phyloP scores from a whole-genome alignment of 2,113 vertebrate species.

The Perccottus glenii region DNA sequence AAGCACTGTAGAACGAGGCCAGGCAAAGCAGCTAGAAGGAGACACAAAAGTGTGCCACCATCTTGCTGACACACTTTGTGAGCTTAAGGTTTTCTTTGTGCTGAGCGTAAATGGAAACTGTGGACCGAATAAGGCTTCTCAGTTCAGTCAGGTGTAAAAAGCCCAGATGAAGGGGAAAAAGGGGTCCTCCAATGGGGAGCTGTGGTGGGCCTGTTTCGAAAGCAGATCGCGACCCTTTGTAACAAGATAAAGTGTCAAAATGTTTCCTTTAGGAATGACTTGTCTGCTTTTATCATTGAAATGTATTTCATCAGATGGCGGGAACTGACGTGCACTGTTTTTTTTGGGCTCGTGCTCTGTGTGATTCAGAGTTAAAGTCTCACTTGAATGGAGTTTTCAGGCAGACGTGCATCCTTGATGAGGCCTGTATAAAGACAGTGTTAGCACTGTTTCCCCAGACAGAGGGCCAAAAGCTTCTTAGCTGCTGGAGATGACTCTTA shows the following conservation, averaged over 20 bases:
- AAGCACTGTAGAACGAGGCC: conserved; percentile 5
- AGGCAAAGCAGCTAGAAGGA: conserved; percentile 6
- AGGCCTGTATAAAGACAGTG: conserved; percentile 38
- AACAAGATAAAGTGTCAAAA: conserved; percentile 33
- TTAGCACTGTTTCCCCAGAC: conserved; percentile 1
- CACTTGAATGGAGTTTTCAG: conserved; percentile 33
- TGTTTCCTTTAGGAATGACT: conserved; percentile 34
- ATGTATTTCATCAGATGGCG: conserved; percentile 32
- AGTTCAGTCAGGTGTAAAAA: conserved; percentile 4
- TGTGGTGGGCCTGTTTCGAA: conserved; percentile 13
- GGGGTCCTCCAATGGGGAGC: not conserved
- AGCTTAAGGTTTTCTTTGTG: conserved; percentile 16
- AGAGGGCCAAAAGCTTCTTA: conserved; percentile 10
- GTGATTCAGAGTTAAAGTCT: conserved; percentile 30
- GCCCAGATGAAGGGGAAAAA: conserved; percentile 6
- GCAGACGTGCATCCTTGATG: conserved; percentile 42
- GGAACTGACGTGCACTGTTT: conserved; percentile 29
- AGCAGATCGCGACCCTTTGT: conserved; percentile 10
- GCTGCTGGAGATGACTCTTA: not conserved
- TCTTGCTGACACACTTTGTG: conserved; percentile 20
- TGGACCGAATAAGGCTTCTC: not conserved
- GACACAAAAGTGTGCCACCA: not conserved
- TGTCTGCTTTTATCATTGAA: conserved; percentile 20
- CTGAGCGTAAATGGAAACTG: conserved; percentile 37
- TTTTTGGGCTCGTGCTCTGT: conserved; percentile 29